Evolutionary conservation across 1,140 invertebrate species (phyloP).

Genomic region (Aphaenogaster rudis): DNA sequence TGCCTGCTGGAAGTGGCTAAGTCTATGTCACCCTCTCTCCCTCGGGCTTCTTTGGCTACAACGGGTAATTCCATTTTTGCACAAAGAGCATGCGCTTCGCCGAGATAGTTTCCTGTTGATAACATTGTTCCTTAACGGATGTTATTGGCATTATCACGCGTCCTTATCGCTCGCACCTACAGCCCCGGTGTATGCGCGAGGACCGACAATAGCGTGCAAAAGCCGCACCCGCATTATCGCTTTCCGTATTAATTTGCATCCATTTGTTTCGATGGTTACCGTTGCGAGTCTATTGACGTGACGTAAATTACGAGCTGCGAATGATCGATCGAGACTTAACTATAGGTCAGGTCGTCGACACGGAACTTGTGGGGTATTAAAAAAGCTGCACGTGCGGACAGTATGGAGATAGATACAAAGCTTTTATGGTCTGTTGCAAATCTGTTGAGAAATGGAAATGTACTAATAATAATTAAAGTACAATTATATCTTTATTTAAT

Average conservation of each 20-base stretch:
- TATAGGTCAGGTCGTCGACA: background rate
- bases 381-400: background rate
- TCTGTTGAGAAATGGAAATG: background rate
- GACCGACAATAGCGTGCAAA: conserved; percentile 16
- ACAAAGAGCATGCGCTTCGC: conserved; percentile 36
- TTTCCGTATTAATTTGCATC: conserved; percentile 49
- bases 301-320: conserved; percentile 18
- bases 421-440: background rate
- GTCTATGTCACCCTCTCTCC: conserved; percentile 6
- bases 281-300: background rate
- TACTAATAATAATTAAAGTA: background rate
- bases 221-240: conserved; percentile 11
- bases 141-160: conserved; percentile 37
- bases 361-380: background rate
- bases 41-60: background rate
- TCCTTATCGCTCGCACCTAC: conserved; percentile 12
- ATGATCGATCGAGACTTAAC: conserved; percentile 16
- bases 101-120: conserved; percentile 45
- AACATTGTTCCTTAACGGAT: conserved; percentile 38
- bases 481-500: conserved; percentile 6
- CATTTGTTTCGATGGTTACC: conserved; percentile 30
- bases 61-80: conserved; percentile 53
- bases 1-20: conserved; percentile 46
- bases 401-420: background rate
- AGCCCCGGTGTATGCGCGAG: background rate